phyloP scores from a whole-genome alignment of 2,113 vertebrate genomes.

The Bettongia penicillata region DNA sequence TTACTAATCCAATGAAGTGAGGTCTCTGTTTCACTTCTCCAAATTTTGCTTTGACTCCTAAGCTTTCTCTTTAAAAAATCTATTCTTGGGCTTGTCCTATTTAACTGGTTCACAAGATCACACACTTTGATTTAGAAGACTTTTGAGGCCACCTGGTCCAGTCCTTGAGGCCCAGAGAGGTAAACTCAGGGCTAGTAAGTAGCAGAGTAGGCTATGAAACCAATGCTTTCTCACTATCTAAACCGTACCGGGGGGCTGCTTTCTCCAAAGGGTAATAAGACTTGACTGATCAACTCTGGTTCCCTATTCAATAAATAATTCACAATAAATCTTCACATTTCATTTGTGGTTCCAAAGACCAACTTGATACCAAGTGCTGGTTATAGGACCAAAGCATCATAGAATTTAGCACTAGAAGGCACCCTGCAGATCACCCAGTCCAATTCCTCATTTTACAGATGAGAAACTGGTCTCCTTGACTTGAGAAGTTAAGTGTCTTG shows the following conservation, averaged over 20 bases:
- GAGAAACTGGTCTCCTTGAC: background rate
- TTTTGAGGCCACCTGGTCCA: too few species aligned
- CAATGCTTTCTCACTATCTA: too few species aligned
- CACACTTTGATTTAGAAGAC: too few species aligned
- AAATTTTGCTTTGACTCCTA: too few species aligned
- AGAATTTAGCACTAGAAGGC: background rate
- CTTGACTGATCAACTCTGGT: background rate
- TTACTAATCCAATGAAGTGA: background rate
- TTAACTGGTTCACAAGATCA: too few species aligned
- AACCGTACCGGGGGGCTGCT: background rate
- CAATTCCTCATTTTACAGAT: background rate
- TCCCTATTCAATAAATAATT: background rate
- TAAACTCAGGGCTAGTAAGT: too few species aligned
- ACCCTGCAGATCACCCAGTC: background rate
- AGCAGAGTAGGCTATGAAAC: too few species aligned
- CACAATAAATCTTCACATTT: background rate
- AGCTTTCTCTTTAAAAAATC: background rate
- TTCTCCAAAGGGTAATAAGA: background rate
- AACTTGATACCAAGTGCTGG: background rate
- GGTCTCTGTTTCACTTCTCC: slow-evolving; percentile 3
- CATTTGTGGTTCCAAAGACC: background rate
- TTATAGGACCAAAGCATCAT: background rate
- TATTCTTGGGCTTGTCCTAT: too few species aligned
- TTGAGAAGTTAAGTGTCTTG: background rate
- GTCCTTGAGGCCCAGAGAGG: too few species aligned